These are phyloP conservation scores for Malurus cyaneus DNA, from an alignment of 2,113 vertebrate genomes.

Conservation along the genomic window DNA sequence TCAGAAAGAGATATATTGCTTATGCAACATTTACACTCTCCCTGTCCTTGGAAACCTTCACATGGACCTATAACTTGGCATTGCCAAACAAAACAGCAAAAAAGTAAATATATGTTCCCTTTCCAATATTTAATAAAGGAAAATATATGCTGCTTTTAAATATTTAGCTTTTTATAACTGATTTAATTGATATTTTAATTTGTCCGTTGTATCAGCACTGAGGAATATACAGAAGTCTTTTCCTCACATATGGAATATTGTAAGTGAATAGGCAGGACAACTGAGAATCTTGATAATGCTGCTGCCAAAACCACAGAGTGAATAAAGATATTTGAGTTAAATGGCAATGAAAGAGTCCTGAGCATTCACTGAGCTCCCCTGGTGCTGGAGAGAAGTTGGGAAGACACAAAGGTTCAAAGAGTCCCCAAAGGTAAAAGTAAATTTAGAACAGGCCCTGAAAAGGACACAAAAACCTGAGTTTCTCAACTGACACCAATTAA, in stretches of 20 bases:
- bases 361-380: background rate
- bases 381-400: background rate
- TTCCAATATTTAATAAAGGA: slow-evolving; percentile 6
- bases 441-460: background rate
- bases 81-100: background rate
- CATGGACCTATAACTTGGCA: slow-evolving; percentile 1
- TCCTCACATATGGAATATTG: background rate
- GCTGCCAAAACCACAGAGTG: background rate
- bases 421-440: background rate
- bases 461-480: background rate
- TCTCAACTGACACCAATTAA: background rate
- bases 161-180: background rate
- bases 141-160: background rate
- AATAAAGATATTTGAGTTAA: background rate
- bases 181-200: background rate
- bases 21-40: background rate
- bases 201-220: background rate
- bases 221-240: background rate
- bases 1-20: background rate
- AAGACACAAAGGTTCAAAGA: background rate
- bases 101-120: background rate
- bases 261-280: background rate
- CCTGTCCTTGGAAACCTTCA: slow-evolving; percentile 45
- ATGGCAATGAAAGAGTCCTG: background rate
- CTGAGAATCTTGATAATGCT: background rate